phyloP scores from a whole-genome alignment of 2,113 vertebrate genomes.

The Myrmophylax atrothorax region DNA sequence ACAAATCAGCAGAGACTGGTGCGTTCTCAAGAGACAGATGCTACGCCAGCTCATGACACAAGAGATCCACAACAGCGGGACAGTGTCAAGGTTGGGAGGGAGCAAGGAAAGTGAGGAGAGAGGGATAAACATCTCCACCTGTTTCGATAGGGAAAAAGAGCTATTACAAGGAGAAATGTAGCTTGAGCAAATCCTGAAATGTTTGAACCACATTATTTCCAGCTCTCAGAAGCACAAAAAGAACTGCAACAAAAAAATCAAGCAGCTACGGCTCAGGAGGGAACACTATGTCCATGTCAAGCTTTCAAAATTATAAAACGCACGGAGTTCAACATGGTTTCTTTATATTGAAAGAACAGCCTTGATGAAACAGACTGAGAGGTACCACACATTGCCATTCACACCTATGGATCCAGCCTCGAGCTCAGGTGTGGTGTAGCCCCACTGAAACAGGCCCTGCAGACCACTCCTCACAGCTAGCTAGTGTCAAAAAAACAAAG shows the following conservation, averaged over 20 bases:
- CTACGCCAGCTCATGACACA: not conserved
- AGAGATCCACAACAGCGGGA: not conserved
- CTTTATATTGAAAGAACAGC: not conserved
- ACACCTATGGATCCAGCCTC: rapidly evolving
- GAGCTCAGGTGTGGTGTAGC: not conserved
- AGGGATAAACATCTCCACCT: not conserved
- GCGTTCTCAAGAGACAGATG: not conserved
- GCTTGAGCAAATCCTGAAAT: not conserved
- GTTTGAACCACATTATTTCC: not conserved
- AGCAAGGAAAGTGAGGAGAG: not conserved
- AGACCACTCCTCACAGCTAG: not conserved
- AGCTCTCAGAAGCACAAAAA: not conserved
- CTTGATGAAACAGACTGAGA: not conserved
- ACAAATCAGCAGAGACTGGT: conserved; percentile 34
- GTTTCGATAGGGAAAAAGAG: not conserved
- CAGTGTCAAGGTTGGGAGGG: not conserved
- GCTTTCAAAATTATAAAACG: not conserved
- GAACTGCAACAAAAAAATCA: not conserved
- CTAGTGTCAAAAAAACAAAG: not conserved
- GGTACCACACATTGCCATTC: not conserved
- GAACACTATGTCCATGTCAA: not conserved
- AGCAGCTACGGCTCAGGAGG: not conserved
- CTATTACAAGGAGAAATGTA: not conserved
- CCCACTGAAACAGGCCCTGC: not conserved
- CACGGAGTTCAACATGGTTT: not conserved